phyloP scores from a whole-genome alignment of 2,888 invertebrate species.

The Machimus rusticus region DNA sequence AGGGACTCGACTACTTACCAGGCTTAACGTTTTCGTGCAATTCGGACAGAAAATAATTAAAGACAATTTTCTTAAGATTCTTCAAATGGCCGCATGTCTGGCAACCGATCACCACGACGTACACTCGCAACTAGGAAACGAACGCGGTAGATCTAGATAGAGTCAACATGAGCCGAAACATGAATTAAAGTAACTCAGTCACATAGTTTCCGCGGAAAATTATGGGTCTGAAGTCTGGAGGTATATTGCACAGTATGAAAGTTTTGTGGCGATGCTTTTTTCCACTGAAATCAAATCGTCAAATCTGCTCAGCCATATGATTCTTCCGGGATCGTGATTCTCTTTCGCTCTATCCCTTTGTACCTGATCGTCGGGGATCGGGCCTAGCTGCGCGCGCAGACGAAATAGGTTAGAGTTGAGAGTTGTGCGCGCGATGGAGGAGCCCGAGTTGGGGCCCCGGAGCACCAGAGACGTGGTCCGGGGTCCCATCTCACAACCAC shows the following conservation, averaged over 20 bases:
- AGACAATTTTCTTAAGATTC: constrained; percentile 38
- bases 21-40: constrained; percentile 18
- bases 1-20: constrained; percentile 7
- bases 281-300: constrained; percentile 40
- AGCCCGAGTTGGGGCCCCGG: background rate
- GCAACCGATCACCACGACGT: constrained; percentile 24
- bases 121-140: constrained; percentile 27
- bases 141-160: constrained; percentile 36
- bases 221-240: constrained; percentile 29
- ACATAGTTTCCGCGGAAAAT: constrained; percentile 41
- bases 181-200: constrained; percentile 40
- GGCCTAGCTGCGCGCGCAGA: constrained; percentile 41
- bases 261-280: constrained; percentile 34
- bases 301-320: constrained; percentile 49
- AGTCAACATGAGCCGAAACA: constrained; percentile 35
- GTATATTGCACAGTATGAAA: constrained; percentile 29
- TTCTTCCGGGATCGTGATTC: constrained; percentile 62
- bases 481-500: too few relatives aligned
- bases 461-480: background rate
- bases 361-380: constrained; percentile 43
- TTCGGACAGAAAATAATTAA: constrained; percentile 38
- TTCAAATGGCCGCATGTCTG: constrained; percentile 37
- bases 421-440: constrained; percentile 23
- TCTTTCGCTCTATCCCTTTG: constrained; percentile 53
- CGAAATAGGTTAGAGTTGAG: constrained; percentile 20